These are phyloP conservation scores for Drosophila littoralis DNA, from an alignment of 1,140 invertebrate genomes.

Conservation along the genomic window DNA sequence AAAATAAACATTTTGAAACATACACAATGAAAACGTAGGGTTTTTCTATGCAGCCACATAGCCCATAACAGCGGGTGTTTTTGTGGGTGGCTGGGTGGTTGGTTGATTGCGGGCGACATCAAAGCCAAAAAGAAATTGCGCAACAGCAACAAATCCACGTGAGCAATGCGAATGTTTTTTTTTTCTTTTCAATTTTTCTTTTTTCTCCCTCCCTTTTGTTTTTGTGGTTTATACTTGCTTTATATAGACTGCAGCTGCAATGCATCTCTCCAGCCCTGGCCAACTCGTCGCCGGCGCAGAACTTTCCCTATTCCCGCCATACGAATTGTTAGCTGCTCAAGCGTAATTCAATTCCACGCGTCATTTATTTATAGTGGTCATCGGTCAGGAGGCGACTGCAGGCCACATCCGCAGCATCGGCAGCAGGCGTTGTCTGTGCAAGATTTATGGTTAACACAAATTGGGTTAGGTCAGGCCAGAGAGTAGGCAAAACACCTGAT, in stretches of 20 bases:
- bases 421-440: slow-evolving; percentile 12
- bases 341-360: slow-evolving; percentile 78
- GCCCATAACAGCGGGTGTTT: slow-evolving; percentile 36
- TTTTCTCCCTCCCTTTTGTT: slow-evolving; percentile 5
- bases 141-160: slow-evolving; percentile 65
- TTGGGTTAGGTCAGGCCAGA: slow-evolving; percentile 48
- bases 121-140: slow-evolving; percentile 73
- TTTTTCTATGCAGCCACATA: slow-evolving; percentile 50
- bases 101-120: slow-evolving; percentile 44
- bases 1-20: slow-evolving; percentile 63
- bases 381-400: slow-evolving; percentile 31
- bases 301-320: slow-evolving; percentile 20
- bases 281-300: not conserved
- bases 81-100: slow-evolving; percentile 20
- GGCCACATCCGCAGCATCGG: not conserved
- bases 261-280: slow-evolving; percentile 52
- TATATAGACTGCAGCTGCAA: slow-evolving; percentile 75
- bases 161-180: slow-evolving; percentile 37
- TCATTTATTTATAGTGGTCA: slow-evolving; percentile 76
- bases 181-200: not conserved
- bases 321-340: slow-evolving; percentile 59
- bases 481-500: slow-evolving; percentile 34
- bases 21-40: slow-evolving; percentile 62
- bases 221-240: slow-evolving; percentile 10
- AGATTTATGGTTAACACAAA: slow-evolving; percentile 43